These are phyloP conservation scores for Pachycephala philippinensis DNA, from an alignment of 2,113 vertebrate genomes.

Conservation along the genomic window DNA sequence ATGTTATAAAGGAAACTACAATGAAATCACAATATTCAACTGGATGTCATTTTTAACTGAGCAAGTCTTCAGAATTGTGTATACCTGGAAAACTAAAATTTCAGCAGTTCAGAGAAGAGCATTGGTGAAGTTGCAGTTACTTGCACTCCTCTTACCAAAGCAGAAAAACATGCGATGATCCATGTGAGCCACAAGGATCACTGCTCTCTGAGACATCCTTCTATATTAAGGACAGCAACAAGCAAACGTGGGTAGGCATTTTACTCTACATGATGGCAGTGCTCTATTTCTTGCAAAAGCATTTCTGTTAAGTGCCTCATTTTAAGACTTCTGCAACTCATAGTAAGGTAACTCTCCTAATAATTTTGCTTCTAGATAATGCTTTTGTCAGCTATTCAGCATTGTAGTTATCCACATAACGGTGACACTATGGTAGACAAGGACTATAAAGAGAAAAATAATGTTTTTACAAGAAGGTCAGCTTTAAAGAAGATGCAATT, in stretches of 20 bases:
- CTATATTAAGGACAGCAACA: not conserved
- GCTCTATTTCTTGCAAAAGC: not conserved
- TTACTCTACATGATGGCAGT: not conserved
- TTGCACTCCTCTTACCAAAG: not conserved
- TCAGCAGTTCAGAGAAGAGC: not conserved
- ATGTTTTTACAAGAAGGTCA: not conserved
- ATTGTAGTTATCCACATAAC: not conserved
- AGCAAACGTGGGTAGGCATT: not conserved
- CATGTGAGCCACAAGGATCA: not conserved
- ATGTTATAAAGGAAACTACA: not conserved
- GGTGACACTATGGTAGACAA: not conserved
- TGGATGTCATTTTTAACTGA: not conserved
- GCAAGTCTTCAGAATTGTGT: not conserved
- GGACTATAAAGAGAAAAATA: not conserved
- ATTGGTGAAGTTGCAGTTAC: not conserved
- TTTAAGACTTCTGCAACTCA: not conserved
- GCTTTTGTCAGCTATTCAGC: not conserved
- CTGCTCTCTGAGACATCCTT: not conserved
- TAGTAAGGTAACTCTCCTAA: not conserved
- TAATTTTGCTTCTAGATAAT: not conserved
- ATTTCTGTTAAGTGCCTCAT: not conserved
- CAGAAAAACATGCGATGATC: not conserved
- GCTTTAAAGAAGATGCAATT: not conserved
- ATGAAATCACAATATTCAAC: not conserved
- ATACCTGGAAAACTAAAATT: not conserved